These are phyloP conservation scores for Sepioteuthis lessoniana DNA, from an alignment of 2,888 invertebrate genomes.

Conservation along the genomic window DNA sequence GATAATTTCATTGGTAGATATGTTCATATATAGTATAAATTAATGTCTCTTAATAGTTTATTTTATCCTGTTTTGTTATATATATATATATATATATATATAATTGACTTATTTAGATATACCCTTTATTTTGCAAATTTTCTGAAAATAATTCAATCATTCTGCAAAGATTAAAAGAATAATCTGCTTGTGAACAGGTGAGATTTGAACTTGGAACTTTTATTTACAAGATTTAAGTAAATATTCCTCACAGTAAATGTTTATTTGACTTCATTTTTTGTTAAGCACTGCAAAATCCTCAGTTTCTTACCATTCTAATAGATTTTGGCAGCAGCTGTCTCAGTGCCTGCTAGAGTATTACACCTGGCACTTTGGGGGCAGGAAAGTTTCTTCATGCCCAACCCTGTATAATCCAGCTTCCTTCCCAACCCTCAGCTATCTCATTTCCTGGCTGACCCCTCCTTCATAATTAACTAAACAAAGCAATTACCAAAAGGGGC, in stretches of 20 bases:
- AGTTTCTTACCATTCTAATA: not conserved
- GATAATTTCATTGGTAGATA: too few relatives aligned
- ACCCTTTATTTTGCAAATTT: too few relatives aligned
- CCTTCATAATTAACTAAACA: not conserved
- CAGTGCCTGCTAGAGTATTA: not conserved
- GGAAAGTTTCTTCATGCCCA: not conserved
- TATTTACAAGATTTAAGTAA: too few relatives aligned
- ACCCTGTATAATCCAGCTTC: not conserved
- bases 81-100: too few relatives aligned
- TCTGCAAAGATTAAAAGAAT: too few relatives aligned
- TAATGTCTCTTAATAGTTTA: too few relatives aligned
- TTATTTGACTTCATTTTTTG: not conserved
- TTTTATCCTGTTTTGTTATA: too few relatives aligned
- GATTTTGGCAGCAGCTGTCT: not conserved
- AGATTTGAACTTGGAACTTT: too few relatives aligned
- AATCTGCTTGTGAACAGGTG: too few relatives aligned
- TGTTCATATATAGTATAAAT: too few relatives aligned
- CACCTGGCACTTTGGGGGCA: not conserved
- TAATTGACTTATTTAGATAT: too few relatives aligned
- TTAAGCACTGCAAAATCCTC: not conserved
- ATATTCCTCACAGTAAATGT: not conserved
- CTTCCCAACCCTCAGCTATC: not conserved
- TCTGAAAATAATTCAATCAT: too few relatives aligned
- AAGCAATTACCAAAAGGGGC: not conserved
- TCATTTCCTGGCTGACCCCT: constrained; percentile 7